Evolutionary conservation across 2,888 invertebrate species (phyloP).

Genomic region (Carabus problematicus): DNA sequence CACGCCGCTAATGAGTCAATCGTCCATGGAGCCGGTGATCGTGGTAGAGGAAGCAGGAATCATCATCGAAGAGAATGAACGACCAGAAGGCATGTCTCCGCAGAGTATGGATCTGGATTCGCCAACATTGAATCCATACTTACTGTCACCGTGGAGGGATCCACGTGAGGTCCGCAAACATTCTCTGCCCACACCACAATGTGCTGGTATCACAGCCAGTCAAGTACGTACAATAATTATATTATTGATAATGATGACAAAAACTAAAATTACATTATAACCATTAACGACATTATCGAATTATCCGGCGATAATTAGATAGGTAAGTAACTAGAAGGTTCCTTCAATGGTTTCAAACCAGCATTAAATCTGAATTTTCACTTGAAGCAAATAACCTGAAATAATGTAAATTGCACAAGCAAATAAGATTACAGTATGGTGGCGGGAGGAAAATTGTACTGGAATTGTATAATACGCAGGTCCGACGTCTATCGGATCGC

Average conservation of each 20-base stretch:
- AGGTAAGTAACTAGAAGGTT: too few species aligned
- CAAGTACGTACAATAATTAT: slow-evolving; percentile 60
- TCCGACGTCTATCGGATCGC: slow-evolving; percentile 80
- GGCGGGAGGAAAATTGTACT: too few species aligned
- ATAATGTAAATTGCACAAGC: too few species aligned
- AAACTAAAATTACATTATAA: neutral
- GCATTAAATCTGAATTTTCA: too few species aligned
- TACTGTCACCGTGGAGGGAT: slow-evolving; percentile 82
- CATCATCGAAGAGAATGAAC: slow-evolving; percentile 32
- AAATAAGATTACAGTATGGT: too few species aligned
- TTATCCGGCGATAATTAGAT: too few species aligned
- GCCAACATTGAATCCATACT: slow-evolving; percentile 77
- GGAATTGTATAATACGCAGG: slow-evolving; percentile 51
- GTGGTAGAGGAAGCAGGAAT: slow-evolving; percentile 77
- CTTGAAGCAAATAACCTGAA: too few species aligned
- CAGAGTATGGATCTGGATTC: slow-evolving; percentile 78
- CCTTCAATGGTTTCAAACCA: too few species aligned
- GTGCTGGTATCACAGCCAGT: slow-evolving; percentile 85
- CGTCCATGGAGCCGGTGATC: slow-evolving; percentile 73
- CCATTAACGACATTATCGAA: too few species aligned
- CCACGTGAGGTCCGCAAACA: slow-evolving; percentile 78
- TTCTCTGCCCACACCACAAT: slow-evolving; percentile 84
- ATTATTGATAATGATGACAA: neutral
- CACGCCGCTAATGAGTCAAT: slow-evolving; percentile 63
- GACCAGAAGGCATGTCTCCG: slow-evolving; percentile 55